Conservation (phyloP, 2,113 vertebrate genomes). For the Paracanthobrama guichenoti region DNA sequence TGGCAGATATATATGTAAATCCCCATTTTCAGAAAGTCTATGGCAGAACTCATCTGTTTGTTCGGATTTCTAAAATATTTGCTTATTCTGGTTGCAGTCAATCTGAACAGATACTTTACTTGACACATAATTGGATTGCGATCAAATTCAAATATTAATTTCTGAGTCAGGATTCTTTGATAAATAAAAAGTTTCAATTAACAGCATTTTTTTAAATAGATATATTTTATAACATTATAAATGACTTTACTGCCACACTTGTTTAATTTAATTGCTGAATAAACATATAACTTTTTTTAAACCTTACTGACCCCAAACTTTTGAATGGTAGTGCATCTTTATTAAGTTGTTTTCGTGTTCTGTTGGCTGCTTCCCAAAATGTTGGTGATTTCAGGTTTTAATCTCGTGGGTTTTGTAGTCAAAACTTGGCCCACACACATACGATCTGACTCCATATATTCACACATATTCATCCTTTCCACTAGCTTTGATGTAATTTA, state of each 20-base stretch:
- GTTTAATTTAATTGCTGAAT: background rate
- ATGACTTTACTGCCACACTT: background rate
- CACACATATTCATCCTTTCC: background rate
- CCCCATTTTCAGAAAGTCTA: background rate
- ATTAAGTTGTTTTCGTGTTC: background rate
- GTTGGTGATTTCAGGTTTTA: constrained; percentile 35
- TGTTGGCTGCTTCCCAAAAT: background rate
- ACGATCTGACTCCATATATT: background rate
- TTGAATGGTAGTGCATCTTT: background rate
- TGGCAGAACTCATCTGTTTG: background rate
- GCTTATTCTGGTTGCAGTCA: too few species aligned
- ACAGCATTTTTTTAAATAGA: background rate
- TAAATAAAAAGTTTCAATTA: background rate
- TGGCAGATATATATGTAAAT: background rate
- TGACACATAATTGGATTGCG: background rate
- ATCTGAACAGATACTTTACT: background rate
- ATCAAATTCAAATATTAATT: background rate
- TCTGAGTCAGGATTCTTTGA: background rate
- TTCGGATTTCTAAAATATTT: too few species aligned
- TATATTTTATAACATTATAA: background rate
- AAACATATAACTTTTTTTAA: background rate
- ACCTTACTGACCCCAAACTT: background rate
- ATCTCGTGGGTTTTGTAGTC: background rate
- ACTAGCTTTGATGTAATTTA: constrained; percentile 10
- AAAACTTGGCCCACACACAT: background rate